Base-by-base conservation (phyloP, 2,888 invertebrate genomes). In the Troglohyphantes excavatus region DNA sequence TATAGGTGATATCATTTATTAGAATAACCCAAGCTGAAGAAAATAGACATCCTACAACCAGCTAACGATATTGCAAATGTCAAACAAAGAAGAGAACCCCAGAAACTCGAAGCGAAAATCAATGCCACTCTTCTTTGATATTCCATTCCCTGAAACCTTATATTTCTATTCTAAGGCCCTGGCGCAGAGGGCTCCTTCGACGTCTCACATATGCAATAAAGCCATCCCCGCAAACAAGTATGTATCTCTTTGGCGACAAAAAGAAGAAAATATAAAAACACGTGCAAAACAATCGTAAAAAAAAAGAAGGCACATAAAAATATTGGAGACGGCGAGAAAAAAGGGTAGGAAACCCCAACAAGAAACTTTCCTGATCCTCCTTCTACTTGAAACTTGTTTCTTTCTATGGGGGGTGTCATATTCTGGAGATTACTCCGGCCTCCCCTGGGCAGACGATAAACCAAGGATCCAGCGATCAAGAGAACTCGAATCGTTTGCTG, bases 121-220 rank as follows among this genome's bases (percentile, higher is more conserved):
- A 19, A 43, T 78, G 78, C 63, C 39, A 63, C 76, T 61, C 29
- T 75, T 13, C 21, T 23, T n/a, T 23, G 75, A 75, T 75, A 59
- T 59, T 61, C 75, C 61, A 75, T 75, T 75, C 29, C 29, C 9
- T 9, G 13, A 29, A 26, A 3, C 65, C 29, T 19, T 67, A 13
- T 53, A 53, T 68, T 81, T 67, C 67, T 67, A 68, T 67, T 53
- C 26, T 53, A n/a, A 68, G 29, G 79, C 29, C 26, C 33, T 59
- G 53, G 19, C 61, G 17, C 13, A 39, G 27, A 46, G 29, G 43
- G 29, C 21, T 68, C 61, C 59, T 67, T 67, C 33, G 73, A 43
- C 81, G 70, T 76, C 88, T 82, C 88, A 53, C 53, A 89, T 89
- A 82, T 89, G 88, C 88, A 89, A 82, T 89, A 89, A 89, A 89